Evolutionary conservation across 2,113 vertebrate genomes (phyloP), one percentile per base, ranked within the genome.

Genomic region (Pseudolaguvia tuberculata): DNA sequence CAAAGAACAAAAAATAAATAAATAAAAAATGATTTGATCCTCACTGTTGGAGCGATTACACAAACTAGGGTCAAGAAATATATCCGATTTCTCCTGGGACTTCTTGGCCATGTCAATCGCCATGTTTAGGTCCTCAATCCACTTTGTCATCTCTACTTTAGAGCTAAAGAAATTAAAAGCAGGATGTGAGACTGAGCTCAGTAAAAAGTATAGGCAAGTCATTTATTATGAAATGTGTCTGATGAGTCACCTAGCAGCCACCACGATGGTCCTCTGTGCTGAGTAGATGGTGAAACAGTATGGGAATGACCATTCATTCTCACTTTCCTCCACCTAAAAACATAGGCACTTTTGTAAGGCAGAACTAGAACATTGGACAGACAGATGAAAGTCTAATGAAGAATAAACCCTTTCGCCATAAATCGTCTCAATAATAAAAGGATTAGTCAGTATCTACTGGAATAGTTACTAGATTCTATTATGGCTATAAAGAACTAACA

Each of bases 251-350:
- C 97, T 97, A 79, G 97, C 96, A 58, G 96, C 95, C 80, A 98
- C 95, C 17, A 98, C 93, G 0, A 97, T 85, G 29, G 95, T 98
- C 78, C 94, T 96, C 81, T 94, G 95, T 68, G 94, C 92, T 0
- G 95, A 92, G 72, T 93, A 98, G 86, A 98, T 97, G 79, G 95
- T 98, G 89, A 98, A 98, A 75, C 95, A 96, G 88, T 98, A 92
- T 0, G 95, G 94, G 2, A 93, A 93, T 0, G 93, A 87, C 92
- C 94, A 93, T 72, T 95, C 93, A 0, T 88, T 93, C 80, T 95
- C 92, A 62, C 88, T 93, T 72, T 97, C 96, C 78, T 98, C 95
- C n/a, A 95, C 92, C 97, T 99, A 76, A 27, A n/a, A 81, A 68
- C 25, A 72, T 35, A 78, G 63, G 61, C 18, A 67, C 3, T 35